Evolutionary conservation across 2,113 vertebrate genomes (phyloP).

Genomic region (Chloropsis cyanopogon): DNA sequence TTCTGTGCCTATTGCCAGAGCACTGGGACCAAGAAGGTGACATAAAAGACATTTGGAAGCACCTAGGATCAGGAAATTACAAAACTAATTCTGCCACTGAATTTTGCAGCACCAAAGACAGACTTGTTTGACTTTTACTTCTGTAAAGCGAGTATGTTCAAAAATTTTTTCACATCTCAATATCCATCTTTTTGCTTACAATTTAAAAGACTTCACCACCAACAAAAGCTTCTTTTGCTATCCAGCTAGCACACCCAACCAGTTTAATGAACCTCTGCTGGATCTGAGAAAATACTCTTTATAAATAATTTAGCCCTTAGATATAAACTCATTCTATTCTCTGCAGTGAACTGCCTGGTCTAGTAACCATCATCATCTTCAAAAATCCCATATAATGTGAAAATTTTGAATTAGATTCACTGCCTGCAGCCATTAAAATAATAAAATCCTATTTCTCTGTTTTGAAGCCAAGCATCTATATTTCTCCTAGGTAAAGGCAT

Average conservation of each 20-base stretch:
- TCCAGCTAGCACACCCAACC: constrained; percentile 17
- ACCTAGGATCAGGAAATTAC: neutral
- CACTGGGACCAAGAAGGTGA: neutral
- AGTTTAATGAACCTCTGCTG: constrained; percentile 62
- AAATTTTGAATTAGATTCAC: constrained; percentile 66
- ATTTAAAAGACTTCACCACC: neutral
- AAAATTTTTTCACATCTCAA: neutral
- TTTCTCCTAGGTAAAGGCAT: constrained; percentile 64
- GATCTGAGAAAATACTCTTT: constrained; percentile 48
- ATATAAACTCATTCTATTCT: constrained; percentile 53
- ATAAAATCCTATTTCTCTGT: constrained; percentile 65
- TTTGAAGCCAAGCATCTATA: constrained; percentile 69
- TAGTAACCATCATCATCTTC: constrained; percentile 44
- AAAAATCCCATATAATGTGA: constrained; percentile 46
- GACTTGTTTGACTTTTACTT: neutral
- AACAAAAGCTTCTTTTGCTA: constrained; percentile 5
- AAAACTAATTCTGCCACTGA: neutral
- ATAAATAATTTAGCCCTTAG: constrained; percentile 56
- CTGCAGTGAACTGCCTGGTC: constrained; percentile 14
- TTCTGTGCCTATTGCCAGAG: neutral
- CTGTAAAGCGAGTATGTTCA: neutral
- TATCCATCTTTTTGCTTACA: constrained; percentile 4
- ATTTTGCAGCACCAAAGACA: neutral
- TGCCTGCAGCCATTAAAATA: constrained; percentile 53
- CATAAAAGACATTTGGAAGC: neutral